Conservation (phyloP, 2,797 vertebrate species). For the Notamacropus eugenii region DNA sequence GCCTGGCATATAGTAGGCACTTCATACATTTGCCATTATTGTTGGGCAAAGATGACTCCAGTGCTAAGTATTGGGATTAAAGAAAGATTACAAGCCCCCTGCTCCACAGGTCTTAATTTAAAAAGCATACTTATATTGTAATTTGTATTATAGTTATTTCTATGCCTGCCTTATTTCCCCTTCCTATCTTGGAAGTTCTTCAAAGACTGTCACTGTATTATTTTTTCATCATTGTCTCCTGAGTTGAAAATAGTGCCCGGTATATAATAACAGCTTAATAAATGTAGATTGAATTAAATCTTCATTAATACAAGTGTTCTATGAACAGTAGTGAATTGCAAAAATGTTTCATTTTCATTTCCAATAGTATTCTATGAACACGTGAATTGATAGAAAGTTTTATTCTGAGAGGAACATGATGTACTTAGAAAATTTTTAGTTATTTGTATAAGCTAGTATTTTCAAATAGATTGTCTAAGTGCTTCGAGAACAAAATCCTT, state of each 20-base stretch:
- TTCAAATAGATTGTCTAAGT: not conserved
- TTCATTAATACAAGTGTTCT: not conserved
- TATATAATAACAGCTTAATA: not conserved
- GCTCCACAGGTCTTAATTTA: not conserved
- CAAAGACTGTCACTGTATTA: not conserved
- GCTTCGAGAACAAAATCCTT: not conserved
- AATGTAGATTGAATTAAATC: not conserved
- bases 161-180: not conserved
- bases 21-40: not conserved
- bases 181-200: not conserved
- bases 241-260: not conserved
- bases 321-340: not conserved
- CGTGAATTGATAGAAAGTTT: not conserved
- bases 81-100: not conserved
- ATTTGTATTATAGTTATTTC: not conserved
- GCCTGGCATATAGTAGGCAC: not conserved
- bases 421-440: not conserved
- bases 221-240: not conserved
- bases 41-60: not conserved
- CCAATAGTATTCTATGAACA: not conserved
- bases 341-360: not conserved
- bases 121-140: not conserved
- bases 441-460: constrained; percentile 11
- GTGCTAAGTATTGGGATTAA: not conserved
- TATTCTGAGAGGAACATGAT: not conserved